Percentiles rank a stretch among this genome's conserved stretches.
phyloP scores from a whole-genome alignment of 1,140 invertebrate species.

The Papilio machaon region DNA sequence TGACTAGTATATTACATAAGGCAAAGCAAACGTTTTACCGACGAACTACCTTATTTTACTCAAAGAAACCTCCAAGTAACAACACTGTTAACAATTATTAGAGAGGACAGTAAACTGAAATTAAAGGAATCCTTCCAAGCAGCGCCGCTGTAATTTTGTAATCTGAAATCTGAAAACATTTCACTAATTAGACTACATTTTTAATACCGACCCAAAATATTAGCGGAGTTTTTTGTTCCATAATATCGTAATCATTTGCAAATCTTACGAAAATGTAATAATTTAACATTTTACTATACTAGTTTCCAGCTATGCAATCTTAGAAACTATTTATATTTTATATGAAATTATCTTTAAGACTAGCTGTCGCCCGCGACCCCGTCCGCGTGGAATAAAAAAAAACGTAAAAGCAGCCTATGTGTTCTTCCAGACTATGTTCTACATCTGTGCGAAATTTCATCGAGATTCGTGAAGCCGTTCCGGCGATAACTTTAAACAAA shows the following conservation, averaged over 20 bases:
- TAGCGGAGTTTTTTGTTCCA: slow-evolving; percentile 8
- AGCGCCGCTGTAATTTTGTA: slow-evolving; percentile 76
- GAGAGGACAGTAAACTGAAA: slow-evolving; percentile 62
- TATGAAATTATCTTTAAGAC: neutral
- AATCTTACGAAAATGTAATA: neutral
- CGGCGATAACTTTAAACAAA: too few species aligned
- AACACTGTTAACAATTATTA: slow-evolving; percentile 57
- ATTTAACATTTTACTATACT: neutral
- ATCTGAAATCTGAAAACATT: slow-evolving; percentile 77
- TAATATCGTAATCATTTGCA: neutral
- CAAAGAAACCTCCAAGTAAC: slow-evolving; percentile 42
- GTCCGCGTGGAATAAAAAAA: too few species aligned
- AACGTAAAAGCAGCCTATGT: too few species aligned
- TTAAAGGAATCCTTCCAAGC: slow-evolving; percentile 55
- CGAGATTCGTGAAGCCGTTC: too few species aligned
- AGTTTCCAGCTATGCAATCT: neutral
- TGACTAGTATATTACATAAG: neutral
- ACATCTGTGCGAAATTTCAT: too few species aligned
- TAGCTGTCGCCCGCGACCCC: too few species aligned
- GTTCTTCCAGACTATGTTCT: too few species aligned
- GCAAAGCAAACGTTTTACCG: slow-evolving; percentile 34
- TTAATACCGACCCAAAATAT: slow-evolving; percentile 7
- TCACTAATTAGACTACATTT: slow-evolving; percentile 56
- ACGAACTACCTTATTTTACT: slow-evolving; percentile 35
- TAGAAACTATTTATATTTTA: neutral